Base-by-base conservation (phyloP, 2,797 vertebrate species). In the Paedocypris micromegethes region DNA sequence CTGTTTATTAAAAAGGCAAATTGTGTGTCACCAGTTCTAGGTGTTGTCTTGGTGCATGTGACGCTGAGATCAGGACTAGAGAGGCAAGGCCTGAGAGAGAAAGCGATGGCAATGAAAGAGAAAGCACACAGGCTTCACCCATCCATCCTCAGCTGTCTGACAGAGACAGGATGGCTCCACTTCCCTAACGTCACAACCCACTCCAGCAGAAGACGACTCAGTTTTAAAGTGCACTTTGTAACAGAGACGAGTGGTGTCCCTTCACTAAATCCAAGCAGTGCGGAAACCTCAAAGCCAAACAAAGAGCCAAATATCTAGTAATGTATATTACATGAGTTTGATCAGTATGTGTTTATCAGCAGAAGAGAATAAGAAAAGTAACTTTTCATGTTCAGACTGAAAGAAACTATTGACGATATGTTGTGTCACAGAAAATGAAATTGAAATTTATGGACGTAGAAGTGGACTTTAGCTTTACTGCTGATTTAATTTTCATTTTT, bases 1-100 rank as follows among this genome's bases (percentile, higher is more conserved):
- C 66, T 47, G 57, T 56, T 77, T 71, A 64, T 73, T 64, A 55
- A 75, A 23, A 77, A 73, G 71, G 79, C 80, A 72, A 45, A 78
- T 82, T 85, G 83, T 88, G 86, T 86, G 77, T 81, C 51, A 65
- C 75, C 85, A 87, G 88, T 89, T 87, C 78, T 80, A 47, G 75
- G 84, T 77, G 57, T 53, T 45, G 73, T 83, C 83, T 85, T 84
- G 82, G 81, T 82, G 75, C 83, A 84, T 80, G 80, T 83, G 84
- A 85, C 81, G 80, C 70, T 61, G 38, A 70, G 64, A 50, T 62
- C 51, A 66, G 63, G 63, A 61, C 73, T 56, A 58, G 50, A 57
- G 48, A 58, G 44, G 51, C 37, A 43, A 66, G 49, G 59, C 8
- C 39, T 6, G 23, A 23, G 23, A 23, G 23, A 23, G 23, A 23